Conservation (phyloP, 2,888 invertebrate genomes). For the Microctonus brassicae region DNA sequence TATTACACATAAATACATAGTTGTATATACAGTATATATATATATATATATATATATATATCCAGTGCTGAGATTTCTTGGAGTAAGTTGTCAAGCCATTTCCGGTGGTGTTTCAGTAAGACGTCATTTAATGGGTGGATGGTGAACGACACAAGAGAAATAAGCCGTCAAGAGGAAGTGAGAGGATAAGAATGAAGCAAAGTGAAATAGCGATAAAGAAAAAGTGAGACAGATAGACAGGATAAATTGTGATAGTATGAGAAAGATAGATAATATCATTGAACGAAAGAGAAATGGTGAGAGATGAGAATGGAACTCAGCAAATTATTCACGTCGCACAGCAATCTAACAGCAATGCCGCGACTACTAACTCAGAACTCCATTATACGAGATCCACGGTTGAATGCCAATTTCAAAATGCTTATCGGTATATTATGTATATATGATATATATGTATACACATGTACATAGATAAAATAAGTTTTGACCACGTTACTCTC, state of each 20-base stretch:
- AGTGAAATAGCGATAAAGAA: constrained; percentile 24
- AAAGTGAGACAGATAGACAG: constrained; percentile 9
- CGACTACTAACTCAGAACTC: constrained; percentile 64
- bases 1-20: no score
- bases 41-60: no score
- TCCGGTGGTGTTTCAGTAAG: no score
- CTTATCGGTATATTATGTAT: constrained; percentile 59
- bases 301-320: constrained; percentile 27
- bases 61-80: no score
- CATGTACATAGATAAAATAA: constrained; percentile 52
- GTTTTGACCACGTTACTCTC: constrained; percentile 44
- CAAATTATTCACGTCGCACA: constrained; percentile 61
- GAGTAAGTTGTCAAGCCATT: not conserved
- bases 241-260: no score
- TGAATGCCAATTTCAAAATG: constrained; percentile 64
- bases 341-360: constrained; percentile 29
- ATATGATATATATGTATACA: not conserved
- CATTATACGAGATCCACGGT: constrained; percentile 63
- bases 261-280: no score
- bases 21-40: no score
- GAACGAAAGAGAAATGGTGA: not conserved
- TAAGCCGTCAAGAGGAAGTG: not conserved
- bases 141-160: no score
- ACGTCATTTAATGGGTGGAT: no score
- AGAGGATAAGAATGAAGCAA: not conserved